Evolutionary conservation across 2,797 vertebrate species (phyloP), one percentile per base, ranked within the genome.

Genomic region (Tenualosa ilisha): DNA sequence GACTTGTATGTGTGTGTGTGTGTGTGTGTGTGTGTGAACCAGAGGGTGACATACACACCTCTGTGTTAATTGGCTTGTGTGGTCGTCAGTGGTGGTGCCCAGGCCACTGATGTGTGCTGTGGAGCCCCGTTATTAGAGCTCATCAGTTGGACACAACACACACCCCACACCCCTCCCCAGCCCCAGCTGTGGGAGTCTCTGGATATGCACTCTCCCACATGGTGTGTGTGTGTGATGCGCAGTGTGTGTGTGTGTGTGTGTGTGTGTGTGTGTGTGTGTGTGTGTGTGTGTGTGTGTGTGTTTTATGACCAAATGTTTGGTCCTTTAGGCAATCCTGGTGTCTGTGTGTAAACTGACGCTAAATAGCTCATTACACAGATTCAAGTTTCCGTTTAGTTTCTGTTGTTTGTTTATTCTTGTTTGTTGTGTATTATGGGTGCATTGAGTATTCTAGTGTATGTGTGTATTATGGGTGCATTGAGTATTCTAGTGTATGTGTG

Each of bases 31-130:
- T 59, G 86, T 92, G 93, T 91, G 91, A 93, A 91, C 88, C 83
- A 90, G 84, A 75, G 79, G 26, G 86, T 20, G 12, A 75, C 82
- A 81, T 81, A 88, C 87, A 92, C 93, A 92, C 92, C 92, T 92
- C 87, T 88, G 91, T 92, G 93, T 90, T 93, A 95, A 95, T 93
- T 93, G 88, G 89, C 92, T 86, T 87, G 88, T 92, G 91, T 91
- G 83, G 89, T 63, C 82, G 91, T 90, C 92, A 93, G 90, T 83
- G 89, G 90, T 81, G 89, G 88, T 87, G 88, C 90, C 89, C 61
- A 86, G 90, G 89, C 15, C 26, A 13, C 26, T 24, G 68, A 17
- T 40, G 68, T 40, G 68, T 6, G 5, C 15, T 20, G 37, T 40
- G 31, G 68, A 75, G 13, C 2, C 31, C 37, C 68, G 20, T 75